Evolutionary conservation across 2,113 vertebrate genomes (phyloP).

Genomic region (Peromyscus californicus): DNA sequence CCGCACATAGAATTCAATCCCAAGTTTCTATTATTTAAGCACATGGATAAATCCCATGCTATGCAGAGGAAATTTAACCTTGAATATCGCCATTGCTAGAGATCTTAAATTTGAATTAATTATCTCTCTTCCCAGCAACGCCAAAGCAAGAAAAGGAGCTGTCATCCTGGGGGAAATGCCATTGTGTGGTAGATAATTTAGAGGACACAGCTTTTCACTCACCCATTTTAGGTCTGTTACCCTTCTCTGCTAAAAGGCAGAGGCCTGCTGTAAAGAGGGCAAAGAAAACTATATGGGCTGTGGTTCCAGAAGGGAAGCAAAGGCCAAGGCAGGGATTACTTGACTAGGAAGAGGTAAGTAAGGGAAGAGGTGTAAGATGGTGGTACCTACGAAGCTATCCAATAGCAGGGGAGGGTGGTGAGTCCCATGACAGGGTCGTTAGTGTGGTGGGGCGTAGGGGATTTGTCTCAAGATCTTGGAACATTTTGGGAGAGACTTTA

Average conservation of each 20-base stretch:
- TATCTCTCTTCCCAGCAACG: neutral
- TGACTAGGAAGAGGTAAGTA: constrained; percentile 40
- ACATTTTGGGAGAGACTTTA: constrained; percentile 21
- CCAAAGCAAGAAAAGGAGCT: constrained; percentile 4
- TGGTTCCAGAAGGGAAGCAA: constrained; percentile 46
- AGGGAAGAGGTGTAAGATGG: neutral
- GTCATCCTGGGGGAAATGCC: neutral
- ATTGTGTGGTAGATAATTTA: neutral
- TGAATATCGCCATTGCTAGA: neutral
- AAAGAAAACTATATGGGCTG: constrained; percentile 62
- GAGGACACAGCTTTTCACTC: neutral
- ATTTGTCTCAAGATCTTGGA: constrained; percentile 51
- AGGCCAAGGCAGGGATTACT: constrained; percentile 4
- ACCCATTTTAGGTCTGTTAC: neutral
- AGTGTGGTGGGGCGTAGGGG: neutral
- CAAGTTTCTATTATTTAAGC: constrained; percentile 35
- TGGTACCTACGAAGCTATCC: constrained; percentile 64
- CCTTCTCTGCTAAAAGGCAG: constrained; percentile 18
- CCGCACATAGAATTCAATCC: neutral
- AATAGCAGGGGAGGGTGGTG: neutral
- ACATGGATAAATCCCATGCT: neutral
- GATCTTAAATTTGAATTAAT: constrained; percentile 32
- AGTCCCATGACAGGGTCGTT: constrained; percentile 41
- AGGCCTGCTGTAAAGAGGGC: constrained; percentile 54
- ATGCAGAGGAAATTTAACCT: neutral